These are phyloP conservation scores for Tipula vernalis DNA, from an alignment of 2,888 invertebrate genomes.

Conservation along the genomic window DNA sequence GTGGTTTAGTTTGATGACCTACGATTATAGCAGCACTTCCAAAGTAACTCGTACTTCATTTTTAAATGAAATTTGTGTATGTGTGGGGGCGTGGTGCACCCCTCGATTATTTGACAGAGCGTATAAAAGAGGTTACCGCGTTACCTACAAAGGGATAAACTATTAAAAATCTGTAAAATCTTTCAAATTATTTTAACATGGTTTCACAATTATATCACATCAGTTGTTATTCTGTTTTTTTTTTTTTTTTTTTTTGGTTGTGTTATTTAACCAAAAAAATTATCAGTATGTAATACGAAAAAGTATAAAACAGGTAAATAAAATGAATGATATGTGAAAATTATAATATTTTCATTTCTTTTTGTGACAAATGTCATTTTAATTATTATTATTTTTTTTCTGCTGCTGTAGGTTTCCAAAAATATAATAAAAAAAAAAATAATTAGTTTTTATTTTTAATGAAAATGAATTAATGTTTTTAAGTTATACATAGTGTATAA, in stretches of 20 bases:
- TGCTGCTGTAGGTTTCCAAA: neutral
- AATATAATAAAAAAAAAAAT: neutral
- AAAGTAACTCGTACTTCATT: too few species aligned
- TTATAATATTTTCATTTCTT: neutral
- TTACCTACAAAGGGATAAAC: too few species aligned
- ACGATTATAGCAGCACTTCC: too few species aligned
- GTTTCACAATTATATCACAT: too few species aligned
- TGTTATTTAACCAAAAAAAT: neutral
- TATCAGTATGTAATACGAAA: neutral
- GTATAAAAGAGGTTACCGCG: too few species aligned
- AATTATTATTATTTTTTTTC: neutral
- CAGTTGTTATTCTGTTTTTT: too few species aligned
- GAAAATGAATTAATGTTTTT: neutral
- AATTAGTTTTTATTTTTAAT: neutral
- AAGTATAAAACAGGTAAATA: neutral
- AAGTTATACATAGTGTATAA: neutral
- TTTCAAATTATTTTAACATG: too few species aligned
- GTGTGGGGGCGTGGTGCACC: too few species aligned
- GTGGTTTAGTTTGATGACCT: too few species aligned
- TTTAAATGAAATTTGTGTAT: too few species aligned
- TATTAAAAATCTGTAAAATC: too few species aligned
- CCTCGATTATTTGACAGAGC: too few species aligned
- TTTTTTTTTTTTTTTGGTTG: neutral
- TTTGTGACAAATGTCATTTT: neutral
- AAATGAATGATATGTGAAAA: neutral